These are phyloP conservation scores for Amphilophus citrinellus DNA, from an alignment of 2,113 vertebrate genomes.

Conservation along the genomic window DNA sequence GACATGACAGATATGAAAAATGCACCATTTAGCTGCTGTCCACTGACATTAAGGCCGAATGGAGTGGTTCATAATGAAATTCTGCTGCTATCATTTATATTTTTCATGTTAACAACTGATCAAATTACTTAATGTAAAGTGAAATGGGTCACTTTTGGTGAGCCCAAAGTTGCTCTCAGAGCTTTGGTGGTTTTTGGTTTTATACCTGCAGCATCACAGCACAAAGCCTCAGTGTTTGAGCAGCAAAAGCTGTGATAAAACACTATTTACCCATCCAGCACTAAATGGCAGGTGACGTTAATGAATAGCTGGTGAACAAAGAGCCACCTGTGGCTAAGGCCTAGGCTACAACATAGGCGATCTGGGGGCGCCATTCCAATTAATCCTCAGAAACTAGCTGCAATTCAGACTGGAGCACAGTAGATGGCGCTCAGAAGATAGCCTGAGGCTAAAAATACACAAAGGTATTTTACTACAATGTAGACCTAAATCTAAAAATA, in stretches of 20 bases:
- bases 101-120: neutral
- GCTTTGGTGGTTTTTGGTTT: neutral
- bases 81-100: neutral
- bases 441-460: neutral
- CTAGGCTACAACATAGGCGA: no score
- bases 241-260: neutral
- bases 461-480: neutral
- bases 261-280: neutral
- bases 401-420: neutral
- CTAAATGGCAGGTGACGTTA: neutral
- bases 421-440: neutral
- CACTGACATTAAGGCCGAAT: neutral
- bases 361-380: neutral
- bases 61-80: neutral
- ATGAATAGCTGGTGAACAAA: neutral
- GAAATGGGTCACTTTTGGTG: neutral
- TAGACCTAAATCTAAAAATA: neutral
- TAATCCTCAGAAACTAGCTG: neutral
- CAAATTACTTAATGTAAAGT: neutral
- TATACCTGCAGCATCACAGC: neutral
- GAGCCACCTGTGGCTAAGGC: neutral
- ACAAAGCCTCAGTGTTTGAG: neutral
- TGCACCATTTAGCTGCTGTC: slow-evolving; percentile 29
- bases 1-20: slow-evolving; percentile 65
- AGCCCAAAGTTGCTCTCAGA: neutral